A percentile compares a stretch with the other conserved stretches of the same genome.
Conservation (phyloP, 2,113 vertebrate genomes). For the Todiramphus chloris region DNA sequence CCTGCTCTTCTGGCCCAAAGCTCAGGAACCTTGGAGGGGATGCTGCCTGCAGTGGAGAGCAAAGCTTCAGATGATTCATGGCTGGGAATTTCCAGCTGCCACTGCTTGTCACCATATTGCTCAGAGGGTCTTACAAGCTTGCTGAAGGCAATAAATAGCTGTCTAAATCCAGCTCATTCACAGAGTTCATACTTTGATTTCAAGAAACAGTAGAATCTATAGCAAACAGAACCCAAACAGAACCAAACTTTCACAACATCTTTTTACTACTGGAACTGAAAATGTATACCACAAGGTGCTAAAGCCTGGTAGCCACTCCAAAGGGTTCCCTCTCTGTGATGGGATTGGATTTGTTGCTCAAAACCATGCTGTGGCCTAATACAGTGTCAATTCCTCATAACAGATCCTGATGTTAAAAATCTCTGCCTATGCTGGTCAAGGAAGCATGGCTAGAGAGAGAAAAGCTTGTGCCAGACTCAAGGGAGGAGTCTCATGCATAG, state of each 20-base stretch:
- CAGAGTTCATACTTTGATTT: neutral
- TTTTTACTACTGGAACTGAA: neutral
- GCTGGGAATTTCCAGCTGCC: slow-evolving; percentile 6
- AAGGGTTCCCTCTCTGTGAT: neutral
- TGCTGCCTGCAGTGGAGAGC: neutral
- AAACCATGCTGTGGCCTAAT: neutral
- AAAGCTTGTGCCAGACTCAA: neutral
- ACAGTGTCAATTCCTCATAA: neutral
- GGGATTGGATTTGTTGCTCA: neutral
- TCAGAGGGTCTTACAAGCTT: neutral
- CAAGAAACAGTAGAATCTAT: neutral
- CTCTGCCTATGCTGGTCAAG: neutral
- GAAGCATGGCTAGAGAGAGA: neutral
- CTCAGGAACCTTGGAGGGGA: neutral
- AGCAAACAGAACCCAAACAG: neutral
- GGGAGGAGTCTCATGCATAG: neutral
- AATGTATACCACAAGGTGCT: neutral
- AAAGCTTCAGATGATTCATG: neutral
- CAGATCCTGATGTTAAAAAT: neutral
- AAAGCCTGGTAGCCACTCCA: neutral
- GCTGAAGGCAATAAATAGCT: slow-evolving; percentile 21
- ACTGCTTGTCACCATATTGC: neutral
- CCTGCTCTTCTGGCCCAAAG: neutral
- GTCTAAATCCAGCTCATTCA: neutral
- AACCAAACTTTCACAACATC: neutral